Percentiles rank a stretch among this genome's conserved stretches.
phyloP scores from a whole-genome alignment of 2,113 vertebrate genomes.

The Calcarius ornatus region DNA sequence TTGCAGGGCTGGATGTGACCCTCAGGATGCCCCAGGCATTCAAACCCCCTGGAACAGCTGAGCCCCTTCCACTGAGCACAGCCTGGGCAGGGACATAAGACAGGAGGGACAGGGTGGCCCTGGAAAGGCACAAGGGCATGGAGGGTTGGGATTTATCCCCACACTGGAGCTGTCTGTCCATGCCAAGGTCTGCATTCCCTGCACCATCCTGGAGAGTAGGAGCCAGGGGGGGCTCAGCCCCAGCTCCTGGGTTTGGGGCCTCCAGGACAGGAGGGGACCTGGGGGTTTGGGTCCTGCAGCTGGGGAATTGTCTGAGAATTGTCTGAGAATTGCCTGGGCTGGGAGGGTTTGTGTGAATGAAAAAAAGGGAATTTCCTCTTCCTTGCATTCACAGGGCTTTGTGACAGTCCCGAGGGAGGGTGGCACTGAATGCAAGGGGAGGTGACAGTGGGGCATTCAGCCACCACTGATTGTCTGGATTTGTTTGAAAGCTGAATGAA shows the following conservation, averaged over 20 bases:
- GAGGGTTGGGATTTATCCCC: neutral
- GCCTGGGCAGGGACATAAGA: neutral
- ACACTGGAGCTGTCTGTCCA: accelerated
- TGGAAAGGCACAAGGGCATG: neutral
- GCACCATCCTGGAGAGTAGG: neutral
- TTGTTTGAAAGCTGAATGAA: neutral
- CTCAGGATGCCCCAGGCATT: neutral
- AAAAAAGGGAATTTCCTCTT: neutral
- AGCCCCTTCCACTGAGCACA: neutral
- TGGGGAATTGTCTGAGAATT: neutral
- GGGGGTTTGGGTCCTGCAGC: too few species aligned
- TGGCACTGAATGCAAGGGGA: neutral
- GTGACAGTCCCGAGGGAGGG: neutral
- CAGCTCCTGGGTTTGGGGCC: neutral
- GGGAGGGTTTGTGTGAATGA: neutral
- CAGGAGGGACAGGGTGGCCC: too few species aligned
- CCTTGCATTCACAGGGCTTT: neutral
- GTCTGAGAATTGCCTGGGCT: neutral
- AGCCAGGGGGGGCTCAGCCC: neutral
- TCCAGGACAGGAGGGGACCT: neutral
- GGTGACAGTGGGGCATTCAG: neutral
- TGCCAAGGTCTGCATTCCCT: neutral
- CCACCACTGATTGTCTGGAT: neutral
- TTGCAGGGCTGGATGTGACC: too few species aligned
- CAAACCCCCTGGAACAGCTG: neutral